phyloP scores from a whole-genome alignment of 2,888 invertebrate species.

The Oscheius sp. region DNA sequence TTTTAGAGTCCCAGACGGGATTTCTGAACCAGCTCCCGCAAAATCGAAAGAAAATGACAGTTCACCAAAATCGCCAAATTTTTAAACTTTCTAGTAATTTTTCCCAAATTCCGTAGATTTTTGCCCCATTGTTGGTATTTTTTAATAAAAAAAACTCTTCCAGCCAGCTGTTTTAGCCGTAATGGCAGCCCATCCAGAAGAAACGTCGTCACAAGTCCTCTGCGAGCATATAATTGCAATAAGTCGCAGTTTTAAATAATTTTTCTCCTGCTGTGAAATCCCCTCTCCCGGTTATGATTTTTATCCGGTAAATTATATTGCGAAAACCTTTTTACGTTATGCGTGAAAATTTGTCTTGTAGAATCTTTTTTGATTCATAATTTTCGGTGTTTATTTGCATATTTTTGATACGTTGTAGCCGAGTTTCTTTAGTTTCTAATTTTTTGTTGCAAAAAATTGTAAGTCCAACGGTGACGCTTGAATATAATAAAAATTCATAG shows the following conservation, averaged over 20 bases:
- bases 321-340: not conserved
- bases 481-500: constrained; percentile 6
- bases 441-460: not conserved
- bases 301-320: constrained; percentile 4
- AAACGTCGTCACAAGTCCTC: constrained; percentile 88
- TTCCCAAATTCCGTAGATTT: not conserved
- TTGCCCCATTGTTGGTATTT: not conserved
- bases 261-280: not conserved
- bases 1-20: too few species aligned
- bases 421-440: not conserved
- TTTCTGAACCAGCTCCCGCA: too few species aligned
- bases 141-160: not conserved
- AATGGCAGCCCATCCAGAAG: constrained; percentile 88
- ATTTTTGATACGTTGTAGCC: not conserved
- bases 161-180: constrained; percentile 75
- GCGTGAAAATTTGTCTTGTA: constrained; percentile 1
- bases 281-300: constrained; percentile 5
- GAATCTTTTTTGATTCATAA: constrained; percentile 34
- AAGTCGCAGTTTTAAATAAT: constrained; percentile 50
- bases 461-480: constrained; percentile 4
- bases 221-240: constrained; percentile 78
- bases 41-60: too few species aligned
- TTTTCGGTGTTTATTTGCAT: constrained; percentile 18
- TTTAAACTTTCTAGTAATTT: not conserved
- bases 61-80: too few species aligned